Percentiles rank a stretch among this genome's conserved stretches.
Conservation (phyloP, 2,888 invertebrate genomes). For the Norana najaformis region DNA sequence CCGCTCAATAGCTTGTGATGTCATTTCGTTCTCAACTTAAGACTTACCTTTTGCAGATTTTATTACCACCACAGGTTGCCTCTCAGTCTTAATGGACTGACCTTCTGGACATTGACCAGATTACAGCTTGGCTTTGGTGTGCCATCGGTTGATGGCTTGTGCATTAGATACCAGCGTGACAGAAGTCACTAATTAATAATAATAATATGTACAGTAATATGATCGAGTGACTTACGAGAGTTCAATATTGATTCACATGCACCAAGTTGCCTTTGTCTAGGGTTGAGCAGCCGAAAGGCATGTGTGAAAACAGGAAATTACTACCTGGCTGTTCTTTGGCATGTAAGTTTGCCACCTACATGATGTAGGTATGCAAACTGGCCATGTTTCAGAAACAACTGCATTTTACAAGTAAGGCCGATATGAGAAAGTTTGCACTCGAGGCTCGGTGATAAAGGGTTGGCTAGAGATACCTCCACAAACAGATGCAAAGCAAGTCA, state of each 20-base stretch:
- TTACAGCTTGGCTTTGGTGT: no score
- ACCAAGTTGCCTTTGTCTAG: neutral
- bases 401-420: neutral
- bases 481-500: neutral
- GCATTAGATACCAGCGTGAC: no score
- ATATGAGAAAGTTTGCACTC: neutral
- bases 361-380: neutral
- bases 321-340: neutral
- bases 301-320: neutral
- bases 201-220: neutral
- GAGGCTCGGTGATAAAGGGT: neutral
- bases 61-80: no score
- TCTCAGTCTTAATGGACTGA: no score
- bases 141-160: no score
- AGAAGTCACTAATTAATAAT: no score
- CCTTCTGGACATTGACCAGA: no score
- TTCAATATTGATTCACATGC: slow-evolving; percentile 13
- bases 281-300: neutral
- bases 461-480: neutral
- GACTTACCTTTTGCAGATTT: no score
- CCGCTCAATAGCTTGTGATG: no score
- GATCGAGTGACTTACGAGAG: neutral
- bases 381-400: slow-evolving; percentile 4
- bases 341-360: slow-evolving; percentile 13
- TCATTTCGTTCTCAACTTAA: no score